These are phyloP conservation scores for Propsilocerus akamusi DNA, from an alignment of 1,140 invertebrate species.

Conservation along the genomic window DNA sequence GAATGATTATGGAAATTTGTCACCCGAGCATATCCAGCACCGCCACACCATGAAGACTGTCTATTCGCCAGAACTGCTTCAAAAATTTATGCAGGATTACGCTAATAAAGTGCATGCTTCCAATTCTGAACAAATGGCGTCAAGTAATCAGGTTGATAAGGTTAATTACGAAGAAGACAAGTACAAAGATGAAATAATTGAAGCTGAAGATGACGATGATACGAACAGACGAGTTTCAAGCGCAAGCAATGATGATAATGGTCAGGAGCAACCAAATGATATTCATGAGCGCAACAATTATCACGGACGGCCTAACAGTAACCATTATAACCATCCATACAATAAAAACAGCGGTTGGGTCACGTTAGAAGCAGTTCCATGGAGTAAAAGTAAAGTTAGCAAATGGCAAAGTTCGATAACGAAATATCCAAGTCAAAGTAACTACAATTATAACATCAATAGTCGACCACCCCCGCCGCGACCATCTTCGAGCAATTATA, in stretches of 20 bases:
- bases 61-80: constrained; percentile 27
- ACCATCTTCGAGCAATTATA: constrained; percentile 11
- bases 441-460: background rate
- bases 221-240: constrained; percentile 20
- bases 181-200: constrained; percentile 25
- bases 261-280: constrained; percentile 19
- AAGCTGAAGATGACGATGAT: constrained; percentile 24
- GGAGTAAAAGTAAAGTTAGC: constrained; percentile 58
- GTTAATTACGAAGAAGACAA: constrained; percentile 25
- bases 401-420: constrained; percentile 38
- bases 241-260: constrained; percentile 15
- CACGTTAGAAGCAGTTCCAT: constrained; percentile 52
- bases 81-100: constrained; percentile 36
- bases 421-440: background rate
- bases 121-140: too few relatives aligned
- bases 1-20: background rate
- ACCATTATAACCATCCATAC: constrained; percentile 24
- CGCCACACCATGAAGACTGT: constrained; percentile 19
- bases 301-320: background rate
- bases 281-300: constrained; percentile 10
- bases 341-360: constrained; percentile 58
- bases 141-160: constrained; percentile 15
- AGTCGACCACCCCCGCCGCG: constrained; percentile 10
- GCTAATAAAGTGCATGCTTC: constrained; percentile 27
- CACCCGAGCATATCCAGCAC: constrained; percentile 18